Evolutionary conservation across 2,888 invertebrate genomes (phyloP), one percentile per base, ranked within the genome.

Genomic region (Tethea ocularis): DNA sequence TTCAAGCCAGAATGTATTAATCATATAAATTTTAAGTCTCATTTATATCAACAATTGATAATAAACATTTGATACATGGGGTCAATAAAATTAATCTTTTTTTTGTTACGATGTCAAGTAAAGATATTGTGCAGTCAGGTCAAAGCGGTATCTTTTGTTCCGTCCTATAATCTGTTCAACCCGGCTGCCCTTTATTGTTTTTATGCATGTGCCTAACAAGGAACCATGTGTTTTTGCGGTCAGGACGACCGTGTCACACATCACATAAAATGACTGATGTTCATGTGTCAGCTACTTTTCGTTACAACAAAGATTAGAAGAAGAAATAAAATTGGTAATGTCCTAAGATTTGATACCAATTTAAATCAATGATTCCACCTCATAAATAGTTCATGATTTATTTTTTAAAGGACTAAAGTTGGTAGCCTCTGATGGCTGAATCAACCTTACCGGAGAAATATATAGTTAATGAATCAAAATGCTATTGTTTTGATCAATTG

Each of bases 161-260:
- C 69, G 60, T 54, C 33, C 63, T 71, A 78, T 80, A 83, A 87
- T 87, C 82, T 77, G 81, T 83, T 82, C 80, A 72, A 79, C 75
- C 78, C 78, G 77, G 77, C 78, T 84, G 85, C 77, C 79, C 80
- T 84, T 86, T 80, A 80, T 71, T 71, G 80, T 86, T 80, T 86
- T 87, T 85, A 79, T 75, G 75, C 63, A 61, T 74, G 80, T 75
- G 71, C 17, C 20, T 76, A 77, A 66, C 80, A 71, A 71, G 70
- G 71, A 77, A 77, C 75, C 86, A 80, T 81, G 75, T 85, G 86
- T 90, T 89, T 89, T 90, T 90, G 87, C 82, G 77, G 77, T 79
- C 76, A n/a, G n/a, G n/a, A 81, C 80, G 79, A 81, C 78, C 72
- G 77, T 36, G 33, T 82, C 77, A 75, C 77, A 75, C 74, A 82